Evolutionary conservation across 2,888 invertebrate species (phyloP), one percentile per base, ranked within the genome.

Genomic region (Pseudococcus jackbeardsleyi): DNA sequence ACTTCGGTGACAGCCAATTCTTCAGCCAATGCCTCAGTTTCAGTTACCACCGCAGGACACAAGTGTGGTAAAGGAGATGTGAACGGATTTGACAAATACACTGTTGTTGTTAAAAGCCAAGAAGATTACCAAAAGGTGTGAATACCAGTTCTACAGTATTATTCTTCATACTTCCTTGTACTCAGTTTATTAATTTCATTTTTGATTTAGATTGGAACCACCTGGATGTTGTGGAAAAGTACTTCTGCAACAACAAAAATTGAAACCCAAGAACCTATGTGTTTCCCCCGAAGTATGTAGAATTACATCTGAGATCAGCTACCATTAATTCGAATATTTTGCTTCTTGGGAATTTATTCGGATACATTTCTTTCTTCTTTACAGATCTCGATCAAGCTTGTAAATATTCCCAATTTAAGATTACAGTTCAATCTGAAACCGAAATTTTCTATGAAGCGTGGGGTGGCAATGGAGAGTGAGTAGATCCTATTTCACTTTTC

Each of bases 141-240:
- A 17, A 50, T 50, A 33, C 26, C 26, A 33, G 26, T 33, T 33
- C 1, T 3, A 33, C 3, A 33, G 50, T 50, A 15, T 50, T 50
- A 50, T 46, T 26, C 33, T 33, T 33, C 26, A 33, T 3, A 33
- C 1, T 33, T 33, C 3, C 26, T 3, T 33, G 26, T 33, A 3
- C 3, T 2, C 26, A 33, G 26, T 33, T 33, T 33, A 33, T 33
- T 33, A 33, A 2, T 33, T 33, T 33, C 3, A 1, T 33, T 33
- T 33, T 3, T n/a, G n/a, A n/a, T 39, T 77, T 42, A 79, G 79
- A 19, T 79, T 8, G 17, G 17, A 8, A 42, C 6, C 42, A 42
- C 17, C 9, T 79, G 79, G 79, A 79, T 79, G 79, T 5, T 79
- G 9, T 39, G 39, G 39, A 79, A 79, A 42, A 79, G 42, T 42